Base-by-base conservation (phyloP, 1,140 invertebrate genomes). In the Bombus waltoni region DNA sequence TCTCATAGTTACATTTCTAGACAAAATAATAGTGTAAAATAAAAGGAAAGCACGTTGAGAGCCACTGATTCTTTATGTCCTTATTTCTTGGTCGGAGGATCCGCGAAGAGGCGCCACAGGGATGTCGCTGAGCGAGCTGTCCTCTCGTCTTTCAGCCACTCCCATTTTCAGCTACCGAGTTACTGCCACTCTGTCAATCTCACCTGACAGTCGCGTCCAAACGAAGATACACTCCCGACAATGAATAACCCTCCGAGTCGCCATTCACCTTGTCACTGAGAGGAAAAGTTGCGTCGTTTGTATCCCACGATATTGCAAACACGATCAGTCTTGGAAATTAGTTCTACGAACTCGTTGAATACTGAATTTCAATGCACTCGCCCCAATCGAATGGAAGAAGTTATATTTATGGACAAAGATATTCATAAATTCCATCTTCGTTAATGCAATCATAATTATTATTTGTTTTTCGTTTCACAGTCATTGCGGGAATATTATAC, bases 91-190 rank as follows among this genome's bases (percentile, higher is more conserved):
- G 40, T 57, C 68, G 44, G 44, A 86, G 65, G 80, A 79, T 74
- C 74, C 81, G 80, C 78, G 76, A 76, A 86, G 90, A 92, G 89
- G 87, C 89, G 91, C 88, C 90, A 87, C 88, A 85, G 87, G 86
- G 88, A 92, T 90, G 90, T 92, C 91, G 88, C 86, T 87, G 90
- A 89, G 81, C 91, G 88, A 89, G 91, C 87, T 92, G 86, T 92
- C 91, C 88, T 91, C 90, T 90, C 89, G 89, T 93, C 90, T 92
- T 88, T 81, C 90, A 88, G 86, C 90, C 92, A 92, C 91, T 93
- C 91, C 92, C 90, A 92, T 91, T 89, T 91, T 92, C 87, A 91
- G 90, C 91, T 91, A 92, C 91, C 88, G 86, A 90, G 89, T 90
- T 91, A 90, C 90, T 92, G 84, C 88, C 85, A 88, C 87, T 88